Evolutionary conservation across 2,797 vertebrate species (phyloP), one percentile per base, ranked within the genome.

Genomic region (Onychomys torridus): DNA sequence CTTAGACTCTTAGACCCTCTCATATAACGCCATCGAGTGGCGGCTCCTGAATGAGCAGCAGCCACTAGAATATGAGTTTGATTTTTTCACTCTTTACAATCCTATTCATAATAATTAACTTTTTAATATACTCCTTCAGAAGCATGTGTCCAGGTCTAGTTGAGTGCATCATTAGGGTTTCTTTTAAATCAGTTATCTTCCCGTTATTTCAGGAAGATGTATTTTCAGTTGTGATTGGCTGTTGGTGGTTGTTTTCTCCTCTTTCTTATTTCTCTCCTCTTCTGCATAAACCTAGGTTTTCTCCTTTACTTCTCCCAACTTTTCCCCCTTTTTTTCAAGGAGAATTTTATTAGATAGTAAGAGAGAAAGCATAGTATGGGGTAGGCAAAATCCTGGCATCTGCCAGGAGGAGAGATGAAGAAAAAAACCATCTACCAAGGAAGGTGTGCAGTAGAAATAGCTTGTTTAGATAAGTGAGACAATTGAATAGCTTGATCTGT

Each of bases 101-200:
- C 49, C 34, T 63, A 87, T 89, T 95, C 34, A 23, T 63, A 94
- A 93, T 96, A 93, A 97, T 95, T 93, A 87, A 52, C 77, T 7
- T 95, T 93, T 83, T 89, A 3, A 93, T 82, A 93, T 25, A 89
- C 89, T 84, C 14, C 89, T 73, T 96, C 89, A 49, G 79, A 90
- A 96, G 81, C 82, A 95, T 40, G 81, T 86, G n/a, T 73, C 37
- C 25, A 85, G 10, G 1, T 76, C 43, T 89, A 95, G 93, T 13
- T 87, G 81, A 49, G 73, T 65, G 52, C 6, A 78, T 82, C 43
- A 73, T 43, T 73, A 52, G 65, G 90, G 23, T 93, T 90, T 6
- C 27, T 95, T 93, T 89, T 91, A 32, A 9, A 76, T 75, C n/a
- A 85, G n/a, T 13, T 89, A 17, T 73, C 94, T 73, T 94, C 73